These are phyloP conservation scores for Gadopsis bispinosus DNA, from an alignment of 2,797 vertebrate genomes.

Conservation along the genomic window DNA sequence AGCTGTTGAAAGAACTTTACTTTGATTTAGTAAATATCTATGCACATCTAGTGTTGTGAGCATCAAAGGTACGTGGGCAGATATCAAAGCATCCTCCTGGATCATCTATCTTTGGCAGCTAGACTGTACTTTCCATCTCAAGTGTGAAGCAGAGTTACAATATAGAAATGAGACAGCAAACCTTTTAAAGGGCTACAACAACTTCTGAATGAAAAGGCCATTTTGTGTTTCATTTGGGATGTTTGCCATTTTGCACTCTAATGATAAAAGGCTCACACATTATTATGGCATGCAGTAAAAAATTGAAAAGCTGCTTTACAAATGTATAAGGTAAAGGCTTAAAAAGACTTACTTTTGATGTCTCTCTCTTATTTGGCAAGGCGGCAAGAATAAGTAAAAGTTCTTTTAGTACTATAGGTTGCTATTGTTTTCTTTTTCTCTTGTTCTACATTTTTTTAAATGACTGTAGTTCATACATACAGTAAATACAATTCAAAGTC, in stretches of 20 bases:
- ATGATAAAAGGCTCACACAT: conserved; percentile 13
- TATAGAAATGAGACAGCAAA: conserved; percentile 65
- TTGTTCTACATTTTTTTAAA: neutral
- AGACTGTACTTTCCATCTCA: conserved; percentile 72
- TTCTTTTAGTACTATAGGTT: neutral
- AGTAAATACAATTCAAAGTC: neutral
- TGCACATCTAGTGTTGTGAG: conserved; percentile 70
- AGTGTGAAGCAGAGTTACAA: conserved; percentile 59
- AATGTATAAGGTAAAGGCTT: conserved; percentile 7
- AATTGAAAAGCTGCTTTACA: neutral
- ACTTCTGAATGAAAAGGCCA: conserved; percentile 36
- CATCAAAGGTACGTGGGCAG: conserved; percentile 77
- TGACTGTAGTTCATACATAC: neutral
- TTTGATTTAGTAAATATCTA: conserved; percentile 83
- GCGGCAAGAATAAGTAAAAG: neutral
- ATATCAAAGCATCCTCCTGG: conserved; percentile 78
- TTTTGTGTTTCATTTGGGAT: conserved; percentile 66
- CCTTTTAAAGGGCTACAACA: conserved; percentile 58
- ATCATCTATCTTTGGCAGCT: conserved; percentile 74
- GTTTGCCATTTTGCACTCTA: conserved; percentile 38
- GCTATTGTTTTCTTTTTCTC: neutral
- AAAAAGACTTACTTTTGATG: neutral
- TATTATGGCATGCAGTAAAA: conserved; percentile 7
- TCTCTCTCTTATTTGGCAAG: neutral
- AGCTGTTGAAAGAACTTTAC: conserved; percentile 77